These are phyloP conservation scores for Holothuria leucospilota DNA, from an alignment of 53 echinoderm and acorn worm genomes.

Conservation along the genomic window DNA sequence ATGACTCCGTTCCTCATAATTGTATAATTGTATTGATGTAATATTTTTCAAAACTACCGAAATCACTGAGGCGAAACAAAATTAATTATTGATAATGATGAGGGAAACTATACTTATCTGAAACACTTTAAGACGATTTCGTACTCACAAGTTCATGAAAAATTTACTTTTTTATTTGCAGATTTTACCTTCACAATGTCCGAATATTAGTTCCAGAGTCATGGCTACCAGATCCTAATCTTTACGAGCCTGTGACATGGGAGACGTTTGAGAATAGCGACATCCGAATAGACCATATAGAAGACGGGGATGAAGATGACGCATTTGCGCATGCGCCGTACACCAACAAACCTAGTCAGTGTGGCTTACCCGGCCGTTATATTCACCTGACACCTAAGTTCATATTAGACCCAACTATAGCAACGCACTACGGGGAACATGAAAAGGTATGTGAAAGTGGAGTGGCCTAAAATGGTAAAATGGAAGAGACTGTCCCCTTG, in stretches of 20 bases:
- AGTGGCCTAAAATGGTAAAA: too few species aligned
- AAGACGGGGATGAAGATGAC: neutral
- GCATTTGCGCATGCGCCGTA: slow-evolving; percentile 27
- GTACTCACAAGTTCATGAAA: too few species aligned
- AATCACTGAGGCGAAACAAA: too few species aligned
- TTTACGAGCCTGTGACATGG: neutral
- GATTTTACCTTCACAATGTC: neutral
- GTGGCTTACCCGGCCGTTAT: slow-evolving; percentile 33
- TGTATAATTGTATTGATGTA: too few species aligned
- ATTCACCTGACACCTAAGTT: slow-evolving; percentile 23
- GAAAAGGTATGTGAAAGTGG: slow-evolving; percentile 4
- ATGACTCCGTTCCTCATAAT: too few species aligned
- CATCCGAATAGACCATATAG: slow-evolving; percentile 21
- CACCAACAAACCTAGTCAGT: slow-evolving; percentile 22
- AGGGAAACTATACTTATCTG: too few species aligned
- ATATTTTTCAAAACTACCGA: too few species aligned
- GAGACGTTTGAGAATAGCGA: slow-evolving; percentile 45
- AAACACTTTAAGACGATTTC: too few species aligned
- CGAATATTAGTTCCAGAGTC: slow-evolving; percentile 34
- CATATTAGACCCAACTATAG: neutral
- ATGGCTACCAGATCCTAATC: neutral
- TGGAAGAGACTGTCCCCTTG: too few species aligned
- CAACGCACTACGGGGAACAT: slow-evolving; percentile 19
- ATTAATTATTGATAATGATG: too few species aligned
- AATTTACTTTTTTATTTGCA: neutral